phyloP scores from a whole-genome alignment of 2,888 invertebrate species.

The Machimus rusticus region DNA sequence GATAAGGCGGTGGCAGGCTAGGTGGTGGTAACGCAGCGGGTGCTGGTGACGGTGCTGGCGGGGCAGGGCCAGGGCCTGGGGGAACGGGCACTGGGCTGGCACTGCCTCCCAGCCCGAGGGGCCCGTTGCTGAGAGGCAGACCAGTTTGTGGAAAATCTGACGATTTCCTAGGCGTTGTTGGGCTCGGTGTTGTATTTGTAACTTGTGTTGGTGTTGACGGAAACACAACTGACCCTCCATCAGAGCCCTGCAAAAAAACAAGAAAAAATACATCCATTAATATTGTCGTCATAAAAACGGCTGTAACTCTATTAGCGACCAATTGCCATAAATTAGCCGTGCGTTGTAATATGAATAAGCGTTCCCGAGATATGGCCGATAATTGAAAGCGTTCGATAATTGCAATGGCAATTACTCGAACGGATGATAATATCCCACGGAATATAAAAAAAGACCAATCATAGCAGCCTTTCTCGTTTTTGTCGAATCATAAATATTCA shows the following conservation, averaged over 20 bases:
- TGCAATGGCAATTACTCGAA: conserved; percentile 14
- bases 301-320: background rate
- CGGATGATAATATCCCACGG: conserved; percentile 15
- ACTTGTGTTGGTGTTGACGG: conserved; percentile 68
- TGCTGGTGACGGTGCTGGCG: conserved; percentile 75
- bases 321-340: conserved; percentile 22
- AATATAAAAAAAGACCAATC: background rate
- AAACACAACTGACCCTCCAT: conserved; percentile 78
- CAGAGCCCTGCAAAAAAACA: conserved; percentile 71
- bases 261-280: conserved; percentile 36
- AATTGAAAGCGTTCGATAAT: conserved; percentile 7
- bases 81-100: conserved; percentile 72
- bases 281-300: background rate
- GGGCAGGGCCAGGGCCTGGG: conserved; percentile 69
- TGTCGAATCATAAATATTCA: conserved; percentile 41
- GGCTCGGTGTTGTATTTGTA: conserved; percentile 62
- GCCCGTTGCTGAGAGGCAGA: conserved; percentile 66
- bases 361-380: background rate
- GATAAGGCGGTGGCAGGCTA: conserved; percentile 71
- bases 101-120: conserved; percentile 70
- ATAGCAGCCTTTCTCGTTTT: conserved; percentile 1
- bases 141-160: conserved; percentile 70
- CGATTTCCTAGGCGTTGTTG: conserved; percentile 72
- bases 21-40: conserved; percentile 74
- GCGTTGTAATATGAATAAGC: background rate